Evolutionary conservation across 2,113 vertebrate species (phyloP).

Genomic region (Scomber colias): DNA sequence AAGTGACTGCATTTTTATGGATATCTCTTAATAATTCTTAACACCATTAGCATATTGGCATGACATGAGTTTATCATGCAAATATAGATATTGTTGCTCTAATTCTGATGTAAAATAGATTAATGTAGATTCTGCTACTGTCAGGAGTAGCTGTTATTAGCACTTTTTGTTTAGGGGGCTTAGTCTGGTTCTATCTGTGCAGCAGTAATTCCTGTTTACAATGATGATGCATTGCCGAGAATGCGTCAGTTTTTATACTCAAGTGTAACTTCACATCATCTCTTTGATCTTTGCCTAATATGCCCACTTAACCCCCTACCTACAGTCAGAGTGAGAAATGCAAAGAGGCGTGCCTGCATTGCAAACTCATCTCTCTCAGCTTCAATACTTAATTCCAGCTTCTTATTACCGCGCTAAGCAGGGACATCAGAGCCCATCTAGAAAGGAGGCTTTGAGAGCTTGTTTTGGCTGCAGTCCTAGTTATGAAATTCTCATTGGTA

Average conservation of each 20-base stretch:
- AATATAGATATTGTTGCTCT: not conserved
- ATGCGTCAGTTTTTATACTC: conserved; percentile 11
- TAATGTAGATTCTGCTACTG: not conserved
- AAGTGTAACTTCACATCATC: conserved; percentile 45
- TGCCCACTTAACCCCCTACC: conserved; percentile 49
- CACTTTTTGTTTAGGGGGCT: not conserved
- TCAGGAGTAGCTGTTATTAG: conserved; percentile 1
- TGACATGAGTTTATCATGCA: not conserved
- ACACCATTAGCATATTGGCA: not conserved
- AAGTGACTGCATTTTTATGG: not conserved
- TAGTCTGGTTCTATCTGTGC: conserved; percentile 3
- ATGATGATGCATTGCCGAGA: conserved; percentile 28
- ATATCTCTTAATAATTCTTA: not conserved
- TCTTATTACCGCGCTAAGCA: conserved; percentile 52
- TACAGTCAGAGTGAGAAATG: conserved; percentile 39
- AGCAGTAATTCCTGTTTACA: conserved; percentile 29
- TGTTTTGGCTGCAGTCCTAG: conserved; percentile 48
- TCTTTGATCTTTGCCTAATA: conserved; percentile 60
- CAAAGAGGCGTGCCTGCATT: conserved; percentile 34
- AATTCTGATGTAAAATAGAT: not conserved
- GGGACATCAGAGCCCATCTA: conserved; percentile 53
- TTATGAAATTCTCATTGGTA: conserved; percentile 65
- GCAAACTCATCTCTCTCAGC: conserved; percentile 25
- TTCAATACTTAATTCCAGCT: conserved; percentile 48
- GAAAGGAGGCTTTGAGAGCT: conserved; percentile 49